Conservation (phyloP, 2,113 vertebrate genomes). For the Nycticryphes semicollaris region DNA sequence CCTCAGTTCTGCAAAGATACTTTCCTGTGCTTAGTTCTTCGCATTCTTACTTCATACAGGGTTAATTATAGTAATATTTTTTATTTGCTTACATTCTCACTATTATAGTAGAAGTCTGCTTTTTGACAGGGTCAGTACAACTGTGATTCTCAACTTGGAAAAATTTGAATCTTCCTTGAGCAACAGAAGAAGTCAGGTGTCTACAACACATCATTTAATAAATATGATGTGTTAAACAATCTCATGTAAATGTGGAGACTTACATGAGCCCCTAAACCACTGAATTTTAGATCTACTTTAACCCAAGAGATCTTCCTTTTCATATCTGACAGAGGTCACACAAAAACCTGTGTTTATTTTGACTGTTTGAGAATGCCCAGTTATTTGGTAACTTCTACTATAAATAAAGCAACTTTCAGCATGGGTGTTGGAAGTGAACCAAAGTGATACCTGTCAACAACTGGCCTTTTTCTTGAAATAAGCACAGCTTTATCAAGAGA, state of each 20-base stretch:
- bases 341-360: background rate
- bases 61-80: background rate
- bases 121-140: background rate
- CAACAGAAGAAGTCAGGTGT: background rate
- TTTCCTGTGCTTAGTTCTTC: background rate
- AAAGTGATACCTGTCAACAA: background rate
- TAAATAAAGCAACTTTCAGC: background rate
- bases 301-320: background rate
- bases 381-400: too few relatives aligned
- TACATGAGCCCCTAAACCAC: background rate
- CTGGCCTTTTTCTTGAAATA: background rate
- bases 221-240: background rate
- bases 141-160: background rate
- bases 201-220: background rate
- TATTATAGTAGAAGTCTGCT: background rate
- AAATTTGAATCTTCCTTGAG: background rate
- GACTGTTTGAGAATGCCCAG: accelerated
- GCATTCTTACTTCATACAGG: background rate
- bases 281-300: background rate
- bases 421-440: background rate
- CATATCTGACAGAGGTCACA: background rate
- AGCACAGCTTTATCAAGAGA: background rate
- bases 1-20: background rate
- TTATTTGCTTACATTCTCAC: background rate
- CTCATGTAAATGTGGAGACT: background rate